Base-by-base conservation (phyloP, 2,797 vertebrate genomes). In the Moxostoma hubbsi region DNA sequence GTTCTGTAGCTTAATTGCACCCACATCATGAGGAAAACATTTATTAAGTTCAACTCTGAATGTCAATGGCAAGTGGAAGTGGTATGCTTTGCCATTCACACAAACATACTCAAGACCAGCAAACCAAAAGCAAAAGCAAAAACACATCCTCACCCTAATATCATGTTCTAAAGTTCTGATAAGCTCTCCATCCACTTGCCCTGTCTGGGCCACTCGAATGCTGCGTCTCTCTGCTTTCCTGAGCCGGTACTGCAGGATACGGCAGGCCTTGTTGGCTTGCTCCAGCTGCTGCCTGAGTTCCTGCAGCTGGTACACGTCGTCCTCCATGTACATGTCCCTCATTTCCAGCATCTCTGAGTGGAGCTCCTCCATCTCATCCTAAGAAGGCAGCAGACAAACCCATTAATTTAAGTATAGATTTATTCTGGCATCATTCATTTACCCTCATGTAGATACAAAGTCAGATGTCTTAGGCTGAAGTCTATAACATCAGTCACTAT, bases 311-410 rank as follows among this genome's bases (percentile, higher is more conserved):
- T 95, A 97, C 13, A 96, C 93, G 0, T 98, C 97, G 89, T 99
- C 98, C 90, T 99, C 97, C 94, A 98, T 96, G 90, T 97, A 99
- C 83, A 98, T 93, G 4, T 99, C 98, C 0, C 97, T 92, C 95
- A 99, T 98, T 89, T 99, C 98, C 92, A 97, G 91, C 96, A 98
- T 98, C 93, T 99, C 98, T 0, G 96, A 97, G 0, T 96, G 95
- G 59, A 99, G 93, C 93, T 99, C 98, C 89, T 98, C 97, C 5
- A 99, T 91, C 91, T 99, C 98, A 65, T 99, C 97, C 98, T 99
- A 89, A 0, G 24, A 72, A 46, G 7, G 24, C 24, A 64, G 43
- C 55, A 46, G 65, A 5, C 9, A 51, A 50, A 45, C 1, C 2
- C 24, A 24, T 24, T 24, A 24, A 24, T 24, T 24, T 24, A 24